phyloP scores from a whole-genome alignment of 2,888 invertebrate species.

The Chymomyza procnemis region DNA sequence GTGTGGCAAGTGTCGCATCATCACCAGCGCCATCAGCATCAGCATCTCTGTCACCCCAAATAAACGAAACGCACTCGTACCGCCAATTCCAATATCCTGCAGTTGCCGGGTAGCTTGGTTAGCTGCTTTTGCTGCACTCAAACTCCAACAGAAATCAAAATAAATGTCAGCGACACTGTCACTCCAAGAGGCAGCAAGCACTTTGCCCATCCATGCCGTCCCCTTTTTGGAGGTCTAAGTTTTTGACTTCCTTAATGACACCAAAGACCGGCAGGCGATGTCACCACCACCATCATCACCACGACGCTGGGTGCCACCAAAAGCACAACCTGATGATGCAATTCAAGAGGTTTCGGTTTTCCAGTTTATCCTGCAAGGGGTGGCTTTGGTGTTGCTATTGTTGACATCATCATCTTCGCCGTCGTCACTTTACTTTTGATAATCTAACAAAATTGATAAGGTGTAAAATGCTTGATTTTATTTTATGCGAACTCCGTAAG shows the following conservation, averaged over 20 bases:
- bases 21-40: background rate
- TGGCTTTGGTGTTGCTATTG: constrained; percentile 10
- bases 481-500: constrained; percentile 58
- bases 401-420: constrained; percentile 6
- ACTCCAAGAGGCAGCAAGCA: constrained; percentile 44
- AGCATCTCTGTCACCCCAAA: background rate
- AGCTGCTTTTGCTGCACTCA: background rate
- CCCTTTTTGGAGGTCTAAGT: constrained; percentile 59
- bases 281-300: constrained; percentile 9
- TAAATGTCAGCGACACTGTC: constrained; percentile 68
- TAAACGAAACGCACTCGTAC: background rate
- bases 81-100: background rate
- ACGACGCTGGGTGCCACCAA: constrained; percentile 6
- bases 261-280: constrained; percentile 24
- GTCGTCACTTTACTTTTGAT: constrained; percentile 41
- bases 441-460: constrained; percentile 74
- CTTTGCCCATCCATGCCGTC: constrained; percentile 2
- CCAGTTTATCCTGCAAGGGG: constrained; percentile 10
- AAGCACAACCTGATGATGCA: constrained; percentile 39
- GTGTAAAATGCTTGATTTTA: constrained; percentile 72
- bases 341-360: constrained; percentile 46
- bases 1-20: background rate
- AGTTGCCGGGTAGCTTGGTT: background rate
- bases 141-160: constrained; percentile 69
- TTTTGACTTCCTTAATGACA: constrained; percentile 72